Evolutionary conservation across 2,113 vertebrate species (phyloP).

Genomic region (Callocephalon fimbriatum): DNA sequence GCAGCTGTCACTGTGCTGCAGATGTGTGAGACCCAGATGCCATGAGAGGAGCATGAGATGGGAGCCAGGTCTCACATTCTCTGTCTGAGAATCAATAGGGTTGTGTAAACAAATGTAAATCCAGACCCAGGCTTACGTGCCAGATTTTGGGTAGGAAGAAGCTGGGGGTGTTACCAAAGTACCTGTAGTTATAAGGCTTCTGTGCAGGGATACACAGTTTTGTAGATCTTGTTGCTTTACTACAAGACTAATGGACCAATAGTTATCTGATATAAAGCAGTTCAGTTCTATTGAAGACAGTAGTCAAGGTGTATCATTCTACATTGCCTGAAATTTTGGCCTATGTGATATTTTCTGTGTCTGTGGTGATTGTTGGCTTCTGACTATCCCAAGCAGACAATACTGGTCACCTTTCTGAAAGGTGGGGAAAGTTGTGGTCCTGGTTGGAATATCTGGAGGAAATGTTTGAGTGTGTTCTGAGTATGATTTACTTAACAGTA

Average conservation of each 20-base stretch:
- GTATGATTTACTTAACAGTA: not conserved
- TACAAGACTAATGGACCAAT: not conserved
- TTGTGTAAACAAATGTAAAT: not conserved
- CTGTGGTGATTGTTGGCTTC: not conserved
- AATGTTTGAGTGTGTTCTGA: not conserved
- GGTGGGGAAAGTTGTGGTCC: not conserved
- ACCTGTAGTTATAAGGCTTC: not conserved
- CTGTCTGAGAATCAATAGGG: not conserved
- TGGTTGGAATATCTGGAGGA: not conserved
- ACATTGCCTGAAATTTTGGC: not conserved
- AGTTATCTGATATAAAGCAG: not conserved
- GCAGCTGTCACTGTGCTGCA: not conserved
- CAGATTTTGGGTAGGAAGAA: not conserved
- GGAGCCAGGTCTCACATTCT: not conserved
- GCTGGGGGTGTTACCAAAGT: not conserved
- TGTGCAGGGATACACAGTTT: not conserved
- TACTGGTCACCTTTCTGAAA: not conserved
- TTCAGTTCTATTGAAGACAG: not conserved
- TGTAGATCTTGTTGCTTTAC: not conserved
- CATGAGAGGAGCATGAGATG: not conserved
- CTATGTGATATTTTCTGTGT: not conserved
- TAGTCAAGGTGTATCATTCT: not conserved
- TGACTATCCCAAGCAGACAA: not conserved
- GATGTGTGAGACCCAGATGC: not conserved
- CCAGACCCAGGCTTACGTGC: rapidly evolving